Base-by-base conservation (phyloP, 2,113 vertebrate species). In the Eurystomus gularis region DNA sequence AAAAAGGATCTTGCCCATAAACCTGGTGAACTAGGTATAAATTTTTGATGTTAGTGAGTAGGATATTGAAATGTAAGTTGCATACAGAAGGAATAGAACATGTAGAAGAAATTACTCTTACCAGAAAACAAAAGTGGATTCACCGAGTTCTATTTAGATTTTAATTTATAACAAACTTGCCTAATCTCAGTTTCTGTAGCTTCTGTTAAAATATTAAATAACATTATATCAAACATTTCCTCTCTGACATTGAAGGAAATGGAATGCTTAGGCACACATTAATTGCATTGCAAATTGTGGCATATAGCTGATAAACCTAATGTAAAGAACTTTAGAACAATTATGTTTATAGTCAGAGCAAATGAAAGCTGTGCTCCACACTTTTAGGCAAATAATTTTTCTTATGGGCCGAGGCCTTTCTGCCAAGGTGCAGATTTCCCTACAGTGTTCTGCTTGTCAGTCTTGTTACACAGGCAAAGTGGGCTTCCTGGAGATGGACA, bases 121-220 rank as follows among this genome's bases (percentile, higher is more conserved):
- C 52, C 61, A 71, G 40, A 31, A 23, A 31, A 31, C n/a, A 26
- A 57, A 46, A 16, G 49, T 82, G 85, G 88, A 94, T 93, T 93
- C 87, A 77, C 31, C 58, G 70, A 72, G 65, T 37, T 85, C 82
- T 85, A 17, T 57, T 92, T 80, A 55, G 46, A 51, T 91, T 96
- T 96, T 92, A 92, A 96, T 94, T 93, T 96, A 72, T 24, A 95
- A 88, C 33, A 83, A 94, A 76, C 68, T 91, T 76, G 40, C 31
- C 42, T 68, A 57, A 76, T 84, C 79, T 96, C 68, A 35, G 82
- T 86, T 87, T 93, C 87, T 79, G 64, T 66, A 75, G 82, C 70
- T 62, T 69, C 40, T 29, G 62, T 72, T 95, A 95, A 96, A 94
- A 95, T 94, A 95, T 85, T 94, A 93, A 93, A 75, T 75, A 86